Base-by-base conservation (phyloP, 2,888 invertebrate genomes). In the Chrysina gloriosa region DNA sequence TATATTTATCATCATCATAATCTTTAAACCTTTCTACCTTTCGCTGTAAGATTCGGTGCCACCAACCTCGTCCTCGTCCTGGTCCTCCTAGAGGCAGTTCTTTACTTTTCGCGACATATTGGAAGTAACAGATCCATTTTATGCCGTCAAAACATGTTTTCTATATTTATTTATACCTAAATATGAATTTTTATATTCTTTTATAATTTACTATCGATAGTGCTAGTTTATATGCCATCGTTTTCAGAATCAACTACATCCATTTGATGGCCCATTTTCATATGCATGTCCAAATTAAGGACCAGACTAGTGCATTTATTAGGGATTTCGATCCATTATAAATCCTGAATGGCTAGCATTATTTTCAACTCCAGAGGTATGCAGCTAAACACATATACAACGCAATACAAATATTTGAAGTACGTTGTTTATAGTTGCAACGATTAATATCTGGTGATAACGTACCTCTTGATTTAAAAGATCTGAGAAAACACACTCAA, bases 241-340 rank as follows among this genome's bases (percentile, higher is more conserved):
- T 31, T 86, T 87, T 65, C 83, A 95, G 95, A 85, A 97, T 99
- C 75, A 95, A 96, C 80, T 99, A 99, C 82, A 96, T 99, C 63
- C 99, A 99, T 83, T 86, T 96, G 79, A 97, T 97, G 96, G 99
- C 99, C 0, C 96, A 97, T 84, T 98, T 98, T 83, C 91, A 97
- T 71, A 98, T 99, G 95, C 96, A 98, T 82, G 92, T 94, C 5
- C 98, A 98, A 85, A 99, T 99, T 72, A 94, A 94, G 78, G 96
- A 98, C 74, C 99, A 99, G 84, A 97, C 97, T 0, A 90, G 92
- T 50, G 96, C 98, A 4, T 99, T 99, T 80, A 96, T 98, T 72
- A 91, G 93, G 77, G 99, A 98, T 1, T 99, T 81, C 89, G 96
- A 71, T 94, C 97, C 3, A 94, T 99, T 67, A 94, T 98, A 65